Conservation (phyloP, 1,140 invertebrate species). For the Hypsibius dujardini region DNA sequence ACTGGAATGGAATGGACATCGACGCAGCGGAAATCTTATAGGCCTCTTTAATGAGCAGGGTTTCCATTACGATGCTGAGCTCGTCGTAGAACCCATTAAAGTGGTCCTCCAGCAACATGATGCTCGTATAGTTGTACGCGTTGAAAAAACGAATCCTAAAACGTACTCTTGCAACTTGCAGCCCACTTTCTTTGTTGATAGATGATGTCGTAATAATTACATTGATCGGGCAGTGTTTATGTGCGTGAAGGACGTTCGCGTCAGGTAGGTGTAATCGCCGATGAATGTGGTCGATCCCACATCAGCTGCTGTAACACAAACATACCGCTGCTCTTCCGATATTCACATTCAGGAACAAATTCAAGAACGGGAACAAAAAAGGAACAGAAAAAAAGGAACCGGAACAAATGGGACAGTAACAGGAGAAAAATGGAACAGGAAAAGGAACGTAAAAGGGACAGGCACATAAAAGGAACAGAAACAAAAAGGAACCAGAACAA, state of each 20-base stretch:
- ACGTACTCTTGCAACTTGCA: neutral
- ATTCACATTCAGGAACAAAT: neutral
- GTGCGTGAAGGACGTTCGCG: slow-evolving; percentile 1
- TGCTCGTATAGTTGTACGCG: neutral
- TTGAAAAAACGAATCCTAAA: neutral
- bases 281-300: neutral
- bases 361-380: neutral
- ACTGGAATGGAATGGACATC: neutral
- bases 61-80: neutral
- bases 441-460: neutral
- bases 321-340: no score
- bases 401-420: neutral
- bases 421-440: neutral
- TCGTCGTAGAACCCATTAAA: neutral
- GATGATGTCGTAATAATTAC: no score
- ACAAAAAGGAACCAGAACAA: no score
- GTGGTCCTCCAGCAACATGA: neutral
- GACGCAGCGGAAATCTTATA: neutral
- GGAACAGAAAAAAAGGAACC: no score
- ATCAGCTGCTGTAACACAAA: neutral
- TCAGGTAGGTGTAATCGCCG: neutral
- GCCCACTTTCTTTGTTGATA: no score
- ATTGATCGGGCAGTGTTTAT: neutral
- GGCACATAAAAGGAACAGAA: no score
- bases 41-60: neutral